Evolutionary conservation across 2,113 vertebrate genomes (phyloP).

Genomic region (Saccopteryx bilineata): DNA sequence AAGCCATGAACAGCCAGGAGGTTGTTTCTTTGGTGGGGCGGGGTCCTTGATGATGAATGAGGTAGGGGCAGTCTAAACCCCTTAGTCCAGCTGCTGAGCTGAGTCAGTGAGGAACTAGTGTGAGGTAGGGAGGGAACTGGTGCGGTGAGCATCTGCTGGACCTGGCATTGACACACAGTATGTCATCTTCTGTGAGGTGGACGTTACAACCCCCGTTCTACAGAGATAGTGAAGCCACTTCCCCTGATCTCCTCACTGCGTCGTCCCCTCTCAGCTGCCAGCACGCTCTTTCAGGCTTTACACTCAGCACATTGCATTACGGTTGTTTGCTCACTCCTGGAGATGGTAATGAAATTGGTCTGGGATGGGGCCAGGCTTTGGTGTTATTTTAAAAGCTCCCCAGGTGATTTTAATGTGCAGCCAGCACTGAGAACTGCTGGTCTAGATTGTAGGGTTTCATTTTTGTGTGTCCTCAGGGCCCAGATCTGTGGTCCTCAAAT

Average conservation of each 20-base stretch:
- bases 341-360: conserved; percentile 23
- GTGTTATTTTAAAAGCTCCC: conserved; percentile 52
- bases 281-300: background rate
- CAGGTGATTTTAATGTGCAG: conserved; percentile 28
- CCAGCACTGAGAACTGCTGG: background rate
- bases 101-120: background rate
- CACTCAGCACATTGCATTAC: background rate
- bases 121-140: background rate
- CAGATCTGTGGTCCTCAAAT: conserved; percentile 6
- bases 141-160: background rate
- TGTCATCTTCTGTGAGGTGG: background rate
- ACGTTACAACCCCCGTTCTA: background rate
- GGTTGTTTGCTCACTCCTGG: background rate
- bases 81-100: background rate
- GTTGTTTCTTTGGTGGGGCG: background rate
- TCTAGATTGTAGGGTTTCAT: conserved; percentile 4
- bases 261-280: background rate
- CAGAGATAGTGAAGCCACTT: background rate
- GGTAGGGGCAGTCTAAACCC: background rate
- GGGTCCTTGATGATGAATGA: background rate
- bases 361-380: background rate
- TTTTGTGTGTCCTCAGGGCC: background rate
- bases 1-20: background rate
- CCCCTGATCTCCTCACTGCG: background rate
- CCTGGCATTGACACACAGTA: background rate